These are phyloP conservation scores for Halichoerus grypus DNA, from an alignment of 2,113 vertebrate species.

Conservation along the genomic window DNA sequence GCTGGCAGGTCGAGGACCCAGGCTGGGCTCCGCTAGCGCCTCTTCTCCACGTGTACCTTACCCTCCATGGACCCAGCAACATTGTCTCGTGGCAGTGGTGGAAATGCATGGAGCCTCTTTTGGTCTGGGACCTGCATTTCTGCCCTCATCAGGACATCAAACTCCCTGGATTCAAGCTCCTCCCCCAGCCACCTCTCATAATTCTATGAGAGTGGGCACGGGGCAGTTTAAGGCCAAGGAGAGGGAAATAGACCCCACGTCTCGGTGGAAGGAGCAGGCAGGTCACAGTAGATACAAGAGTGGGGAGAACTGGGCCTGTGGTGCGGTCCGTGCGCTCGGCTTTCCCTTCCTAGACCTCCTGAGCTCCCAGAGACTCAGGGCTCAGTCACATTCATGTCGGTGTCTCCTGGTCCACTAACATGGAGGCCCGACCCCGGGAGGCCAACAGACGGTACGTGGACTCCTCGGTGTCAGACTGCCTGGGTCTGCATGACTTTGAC, in stretches of 20 bases:
- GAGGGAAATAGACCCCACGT: too few species aligned
- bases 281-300: not conserved
- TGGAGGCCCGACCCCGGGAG: rapidly evolving
- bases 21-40: not conserved
- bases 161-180: too few species aligned
- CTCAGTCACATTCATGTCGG: too few species aligned
- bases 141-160: too few species aligned
- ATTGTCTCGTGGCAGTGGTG: not conserved
- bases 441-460: rapidly evolving
- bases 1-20: rapidly evolving
- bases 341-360: not conserved
- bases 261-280: not conserved
- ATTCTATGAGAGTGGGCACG: too few species aligned
- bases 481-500: not conserved
- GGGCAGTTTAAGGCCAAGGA: not conserved
- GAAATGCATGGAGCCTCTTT: rapidly evolving
- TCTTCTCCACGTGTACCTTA: rapidly evolving
- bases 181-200: too few species aligned
- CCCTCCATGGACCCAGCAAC: rapidly evolving
- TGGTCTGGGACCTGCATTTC: not conserved
- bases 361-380: not conserved
- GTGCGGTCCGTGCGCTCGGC: rapidly evolving
- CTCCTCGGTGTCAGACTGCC: not conserved
- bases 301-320: rapidly evolving
- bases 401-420: not conserved